Conservation (phyloP, 2,888 invertebrate species). For the Pseudanteris insignis region DNA sequence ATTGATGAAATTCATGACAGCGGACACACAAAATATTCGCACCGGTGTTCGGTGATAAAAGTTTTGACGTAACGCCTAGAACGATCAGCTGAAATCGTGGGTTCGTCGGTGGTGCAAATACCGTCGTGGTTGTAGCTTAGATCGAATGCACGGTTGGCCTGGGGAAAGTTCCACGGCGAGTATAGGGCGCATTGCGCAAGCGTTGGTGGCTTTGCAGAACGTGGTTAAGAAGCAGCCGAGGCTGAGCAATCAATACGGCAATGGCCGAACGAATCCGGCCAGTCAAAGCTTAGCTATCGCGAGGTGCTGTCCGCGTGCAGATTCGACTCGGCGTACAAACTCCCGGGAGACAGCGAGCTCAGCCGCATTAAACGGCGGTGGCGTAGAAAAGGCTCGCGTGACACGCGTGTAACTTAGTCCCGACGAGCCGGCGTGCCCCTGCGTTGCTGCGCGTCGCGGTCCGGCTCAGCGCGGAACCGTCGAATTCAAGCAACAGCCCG, state of each 20-base stretch:
- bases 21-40: too few relatives aligned
- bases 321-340: conserved; percentile 5
- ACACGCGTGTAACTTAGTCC: background rate
- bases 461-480: background rate
- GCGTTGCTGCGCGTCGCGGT: too few relatives aligned
- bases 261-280: conserved; percentile 60
- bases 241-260: conserved; percentile 62
- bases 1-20: too few relatives aligned
- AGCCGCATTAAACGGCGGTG: background rate
- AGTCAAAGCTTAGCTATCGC: conserved; percentile 62
- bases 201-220: conserved; percentile 37
- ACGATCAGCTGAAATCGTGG: too few relatives aligned
- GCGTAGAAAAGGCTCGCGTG: background rate
- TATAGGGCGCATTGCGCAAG: conserved; percentile 36
- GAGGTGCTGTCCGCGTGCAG: conserved; percentile 49
- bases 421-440: too few relatives aligned
- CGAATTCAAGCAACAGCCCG: conserved; percentile 28
- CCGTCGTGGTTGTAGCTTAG: conserved; percentile 20
- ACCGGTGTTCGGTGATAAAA: too few relatives aligned
- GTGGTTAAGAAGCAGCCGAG: conserved; percentile 40
- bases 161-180: conserved; percentile 39
- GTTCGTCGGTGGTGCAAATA: too few relatives aligned
- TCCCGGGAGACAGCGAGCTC: conserved; percentile 4
- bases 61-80: too few relatives aligned
- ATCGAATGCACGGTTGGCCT: conserved; percentile 37